These are phyloP conservation scores for Antheraea pernyi DNA, from an alignment of 1,140 invertebrate genomes.

Conservation along the genomic window DNA sequence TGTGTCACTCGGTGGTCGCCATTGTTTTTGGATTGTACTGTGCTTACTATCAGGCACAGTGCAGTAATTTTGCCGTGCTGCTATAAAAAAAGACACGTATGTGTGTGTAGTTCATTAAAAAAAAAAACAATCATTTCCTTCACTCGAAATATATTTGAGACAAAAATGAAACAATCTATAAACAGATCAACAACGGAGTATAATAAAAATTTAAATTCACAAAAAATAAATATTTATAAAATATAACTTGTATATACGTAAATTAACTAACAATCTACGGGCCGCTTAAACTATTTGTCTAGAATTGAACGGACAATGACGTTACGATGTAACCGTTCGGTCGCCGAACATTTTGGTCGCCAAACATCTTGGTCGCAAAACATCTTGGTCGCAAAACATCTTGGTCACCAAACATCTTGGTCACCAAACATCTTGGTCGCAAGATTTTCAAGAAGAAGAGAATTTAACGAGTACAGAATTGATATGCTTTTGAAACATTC, in stretches of 20 bases:
- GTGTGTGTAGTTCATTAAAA: too few species aligned
- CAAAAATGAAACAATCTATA: slow-evolving; percentile 46
- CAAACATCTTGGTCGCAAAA: not conserved
- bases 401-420: not conserved
- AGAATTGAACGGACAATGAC: not conserved
- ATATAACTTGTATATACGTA: slow-evolving; percentile 41
- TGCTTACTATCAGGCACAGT: too few species aligned
- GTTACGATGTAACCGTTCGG: not conserved
- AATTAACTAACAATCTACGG: slow-evolving; percentile 1
- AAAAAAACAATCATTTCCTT: not conserved
- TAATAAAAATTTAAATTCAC: slow-evolving; percentile 47
- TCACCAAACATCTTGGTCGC: not conserved
- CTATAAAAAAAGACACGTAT: too few species aligned
- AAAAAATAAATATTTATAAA: slow-evolving; percentile 63
- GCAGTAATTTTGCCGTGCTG: too few species aligned
- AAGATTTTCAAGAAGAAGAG: not conserved
- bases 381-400: not conserved
- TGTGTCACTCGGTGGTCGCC: too few species aligned
- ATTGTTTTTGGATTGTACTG: too few species aligned
- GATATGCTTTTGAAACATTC: not conserved
- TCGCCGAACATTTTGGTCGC: not conserved
- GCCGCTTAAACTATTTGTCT: not conserved
- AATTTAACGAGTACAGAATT: not conserved
- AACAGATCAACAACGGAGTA: slow-evolving; percentile 65
- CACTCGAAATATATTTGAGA: not conserved